Evolutionary conservation across 2,888 invertebrate species (phyloP), one percentile per base, ranked within the genome.

Genomic region (Melanchra persicariae): DNA sequence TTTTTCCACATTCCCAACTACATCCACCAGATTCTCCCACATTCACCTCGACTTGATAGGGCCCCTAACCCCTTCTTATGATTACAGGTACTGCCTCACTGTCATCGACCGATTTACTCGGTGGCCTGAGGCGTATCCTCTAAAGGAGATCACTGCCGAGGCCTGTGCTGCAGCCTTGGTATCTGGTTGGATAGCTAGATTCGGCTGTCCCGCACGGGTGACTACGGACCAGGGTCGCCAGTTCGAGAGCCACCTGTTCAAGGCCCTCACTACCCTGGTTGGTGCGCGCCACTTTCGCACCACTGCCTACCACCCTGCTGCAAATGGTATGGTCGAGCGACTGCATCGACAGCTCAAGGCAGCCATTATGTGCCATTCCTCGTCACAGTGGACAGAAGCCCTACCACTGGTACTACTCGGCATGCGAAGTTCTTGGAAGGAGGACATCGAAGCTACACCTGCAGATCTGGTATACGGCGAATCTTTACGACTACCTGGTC

Each of bases 381-480:
- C 60, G 1, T 12, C 70, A 17, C 61, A 49, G 24, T 54, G 70
- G 70, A 59, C 64, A 4, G 68, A 69, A 37, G 55, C 40, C 4
- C 57, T 69, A 2, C 68, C 68, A 10, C 55, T 61, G 45, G 64
- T 70, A 40, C 64, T 70, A 4, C 49, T 70, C 26, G 70, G 71
- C 22, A 71, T 71, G n/a, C 45, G 71, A 10, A 71, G 24, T 24
- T 45, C 70, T 3, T 65, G 65, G 65, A 71, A 71, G 22, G 55
- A 54, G 2, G 70, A 71, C 24, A 43, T 71, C 47, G 45, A 71
- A 22, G 34, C 71, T 37, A 55, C 71, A 12, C 47, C 65, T 17
- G 70, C 70, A 2, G 69, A 69, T 15, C 51, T 63, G 30, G 61
- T 61, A 9, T 61, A 68, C 59, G 60, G 55, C 1, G 64, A 65